A percentile compares a stretch with the other conserved stretches of the same genome.
Conservation (phyloP, 2,888 invertebrate species). For the Sinodicranocentrus sp. region DNA sequence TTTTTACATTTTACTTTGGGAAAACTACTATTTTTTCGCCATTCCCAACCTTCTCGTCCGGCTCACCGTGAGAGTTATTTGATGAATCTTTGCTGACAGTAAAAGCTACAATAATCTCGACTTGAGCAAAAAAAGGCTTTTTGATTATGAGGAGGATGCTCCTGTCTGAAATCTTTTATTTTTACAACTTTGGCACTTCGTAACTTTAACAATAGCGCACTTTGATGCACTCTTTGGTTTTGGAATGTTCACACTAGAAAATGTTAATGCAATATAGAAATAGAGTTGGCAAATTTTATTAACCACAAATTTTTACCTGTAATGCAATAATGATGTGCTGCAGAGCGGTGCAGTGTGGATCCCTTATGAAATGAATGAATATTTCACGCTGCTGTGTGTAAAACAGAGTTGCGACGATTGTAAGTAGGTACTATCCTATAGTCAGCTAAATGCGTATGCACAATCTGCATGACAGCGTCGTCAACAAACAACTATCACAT, state of each 20-base stretch:
- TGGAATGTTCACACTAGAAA: too few relatives aligned
- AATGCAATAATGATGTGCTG: conserved; percentile 9
- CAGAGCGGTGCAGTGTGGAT: not conserved
- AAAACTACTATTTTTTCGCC: not conserved
- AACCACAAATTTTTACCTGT: conserved; percentile 6
- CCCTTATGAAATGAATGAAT: conserved; percentile 12
- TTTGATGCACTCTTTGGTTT: too few relatives aligned
- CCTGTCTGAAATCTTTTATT: too few relatives aligned
- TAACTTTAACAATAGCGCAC: too few relatives aligned
- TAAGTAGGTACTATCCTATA: not conserved
- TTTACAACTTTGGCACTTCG: too few relatives aligned
- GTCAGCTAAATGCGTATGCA: not conserved
- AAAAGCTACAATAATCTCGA: not conserved
- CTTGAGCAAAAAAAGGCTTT: not conserved
- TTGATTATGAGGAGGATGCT: too few relatives aligned
- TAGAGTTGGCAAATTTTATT: conserved; percentile 26
- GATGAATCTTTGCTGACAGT: not conserved
- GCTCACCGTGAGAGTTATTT: not conserved
- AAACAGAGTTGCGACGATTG: not conserved
- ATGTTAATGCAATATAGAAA: not conserved
- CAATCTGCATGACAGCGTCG: conserved; percentile 10
- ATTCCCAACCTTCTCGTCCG: not conserved
- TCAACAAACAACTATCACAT: not conserved
- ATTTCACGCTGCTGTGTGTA: conserved; percentile 21
- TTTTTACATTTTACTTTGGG: not conserved